Evolutionary conservation across 2,113 vertebrate species (phyloP).

Genomic region (Thymallus thymallus): DNA sequence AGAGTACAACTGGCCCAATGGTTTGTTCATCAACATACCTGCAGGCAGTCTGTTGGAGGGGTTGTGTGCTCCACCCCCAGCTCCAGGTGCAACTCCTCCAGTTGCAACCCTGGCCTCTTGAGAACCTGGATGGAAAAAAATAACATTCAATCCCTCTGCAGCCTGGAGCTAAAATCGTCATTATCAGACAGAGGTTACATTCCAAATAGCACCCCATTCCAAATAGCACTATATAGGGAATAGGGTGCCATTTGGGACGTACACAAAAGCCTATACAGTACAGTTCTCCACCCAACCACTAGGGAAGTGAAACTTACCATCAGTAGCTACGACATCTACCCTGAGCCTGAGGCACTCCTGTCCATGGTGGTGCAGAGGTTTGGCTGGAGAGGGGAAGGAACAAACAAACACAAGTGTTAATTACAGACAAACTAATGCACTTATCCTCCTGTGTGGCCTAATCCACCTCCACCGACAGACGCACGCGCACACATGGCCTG

Average conservation of each 20-base stretch:
- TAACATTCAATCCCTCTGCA: constrained; percentile 5
- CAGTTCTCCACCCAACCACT: too few species aligned
- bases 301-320: constrained; percentile 73
- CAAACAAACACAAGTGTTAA: constrained; percentile 50
- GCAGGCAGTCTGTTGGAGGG: constrained; percentile 74
- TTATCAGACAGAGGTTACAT: neutral
- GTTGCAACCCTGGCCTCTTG: constrained; percentile 70
- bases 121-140: constrained; percentile 61
- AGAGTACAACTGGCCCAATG: neutral
- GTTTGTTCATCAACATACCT: constrained; percentile 59
- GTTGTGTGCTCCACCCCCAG: constrained; percentile 64
- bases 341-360: constrained; percentile 82
- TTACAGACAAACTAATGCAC: constrained; percentile 59
- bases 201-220: neutral
- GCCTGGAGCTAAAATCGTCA: neutral
- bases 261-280: neutral
- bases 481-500: neutral
- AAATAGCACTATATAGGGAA: neutral
- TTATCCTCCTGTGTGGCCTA: constrained; percentile 58
- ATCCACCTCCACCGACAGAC: constrained; percentile 41
- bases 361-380: constrained; percentile 84
- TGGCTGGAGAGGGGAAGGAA: constrained; percentile 72
- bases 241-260: too few species aligned
- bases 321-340: constrained; percentile 79
- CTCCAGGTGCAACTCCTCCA: constrained; percentile 46